These are phyloP conservation scores for Maccullochella peelii DNA, from an alignment of 2,113 vertebrate species.

Conservation along the genomic window DNA sequence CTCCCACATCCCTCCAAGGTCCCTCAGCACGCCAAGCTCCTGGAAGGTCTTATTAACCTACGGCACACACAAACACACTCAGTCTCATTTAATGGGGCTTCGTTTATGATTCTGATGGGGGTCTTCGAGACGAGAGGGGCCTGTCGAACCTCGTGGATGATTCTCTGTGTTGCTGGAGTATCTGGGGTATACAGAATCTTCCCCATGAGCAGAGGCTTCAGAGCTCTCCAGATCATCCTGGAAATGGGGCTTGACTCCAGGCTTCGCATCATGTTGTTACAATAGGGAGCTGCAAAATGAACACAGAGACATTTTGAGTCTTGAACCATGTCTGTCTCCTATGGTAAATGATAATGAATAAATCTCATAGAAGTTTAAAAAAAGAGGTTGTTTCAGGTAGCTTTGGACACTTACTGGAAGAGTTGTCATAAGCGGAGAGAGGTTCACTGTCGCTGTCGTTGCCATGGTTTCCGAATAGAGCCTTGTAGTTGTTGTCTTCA, in stretches of 20 bases:
- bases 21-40: conserved; percentile 92
- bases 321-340: neutral
- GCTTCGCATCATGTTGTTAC: conserved; percentile 94
- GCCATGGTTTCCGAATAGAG: conserved; percentile 90
- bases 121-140: neutral
- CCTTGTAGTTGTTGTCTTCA: conserved; percentile 98
- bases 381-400: neutral
- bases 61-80: conserved; percentile 20
- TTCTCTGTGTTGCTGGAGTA: conserved; percentile 90
- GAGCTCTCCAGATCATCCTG: conserved; percentile 96
- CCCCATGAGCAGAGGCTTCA: conserved; percentile 95
- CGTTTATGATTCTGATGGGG: neutral
- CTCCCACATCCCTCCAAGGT: conserved; percentile 95
- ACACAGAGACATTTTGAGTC: conserved; percentile 10
- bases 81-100: conserved; percentile 1
- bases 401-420: conserved; percentile 80
- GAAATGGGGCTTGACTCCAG: conserved; percentile 96
- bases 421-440: conserved; percentile 85
- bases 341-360: neutral
- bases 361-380: too few relatives aligned
- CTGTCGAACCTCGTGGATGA: conserved; percentile 92
- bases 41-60: conserved; percentile 99
- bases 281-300: conserved; percentile 90
- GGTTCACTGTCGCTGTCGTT: conserved; percentile 89
- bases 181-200: conserved; percentile 98